Evolutionary conservation across 2,113 vertebrate species (phyloP).

Genomic region (Dipodomys stephensi): DNA sequence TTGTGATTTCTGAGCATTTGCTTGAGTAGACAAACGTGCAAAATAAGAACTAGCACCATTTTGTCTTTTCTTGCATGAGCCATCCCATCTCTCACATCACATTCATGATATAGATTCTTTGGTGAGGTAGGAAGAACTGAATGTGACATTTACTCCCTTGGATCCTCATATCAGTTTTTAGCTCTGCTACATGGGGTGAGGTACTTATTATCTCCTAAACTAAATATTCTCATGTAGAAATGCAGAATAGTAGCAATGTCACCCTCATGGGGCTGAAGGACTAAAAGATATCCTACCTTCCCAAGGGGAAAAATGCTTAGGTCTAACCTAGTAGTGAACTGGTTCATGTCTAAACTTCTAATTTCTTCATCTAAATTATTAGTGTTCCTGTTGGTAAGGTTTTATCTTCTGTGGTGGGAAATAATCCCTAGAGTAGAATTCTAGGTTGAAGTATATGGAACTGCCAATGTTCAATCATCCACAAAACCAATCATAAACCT

Average conservation of each 20-base stretch:
- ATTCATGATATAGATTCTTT: background rate
- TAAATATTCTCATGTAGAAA: slow-evolving; percentile 1
- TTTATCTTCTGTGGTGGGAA: background rate
- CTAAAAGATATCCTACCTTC: background rate
- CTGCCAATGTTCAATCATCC: background rate
- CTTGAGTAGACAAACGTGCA: background rate
- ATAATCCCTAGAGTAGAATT: slow-evolving; percentile 1
- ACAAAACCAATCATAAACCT: background rate
- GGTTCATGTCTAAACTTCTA: background rate
- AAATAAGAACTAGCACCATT: background rate
- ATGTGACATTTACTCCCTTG: background rate
- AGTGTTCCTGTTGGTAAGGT: background rate
- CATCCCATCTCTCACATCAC: background rate
- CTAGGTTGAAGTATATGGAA: background rate
- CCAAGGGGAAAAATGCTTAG: background rate
- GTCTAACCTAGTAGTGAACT: background rate
- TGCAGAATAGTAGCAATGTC: background rate
- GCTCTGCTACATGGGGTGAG: background rate
- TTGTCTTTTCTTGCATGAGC: background rate
- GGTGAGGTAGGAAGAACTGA: background rate
- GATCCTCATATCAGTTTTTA: background rate
- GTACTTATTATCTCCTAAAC: background rate
- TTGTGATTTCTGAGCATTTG: background rate
- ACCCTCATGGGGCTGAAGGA: background rate
- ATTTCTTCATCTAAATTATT: slow-evolving; percentile 21